Evolutionary conservation across 1,140 invertebrate species (phyloP), one percentile per base, ranked within the genome.

Genomic region (Plectus sambesii): DNA sequence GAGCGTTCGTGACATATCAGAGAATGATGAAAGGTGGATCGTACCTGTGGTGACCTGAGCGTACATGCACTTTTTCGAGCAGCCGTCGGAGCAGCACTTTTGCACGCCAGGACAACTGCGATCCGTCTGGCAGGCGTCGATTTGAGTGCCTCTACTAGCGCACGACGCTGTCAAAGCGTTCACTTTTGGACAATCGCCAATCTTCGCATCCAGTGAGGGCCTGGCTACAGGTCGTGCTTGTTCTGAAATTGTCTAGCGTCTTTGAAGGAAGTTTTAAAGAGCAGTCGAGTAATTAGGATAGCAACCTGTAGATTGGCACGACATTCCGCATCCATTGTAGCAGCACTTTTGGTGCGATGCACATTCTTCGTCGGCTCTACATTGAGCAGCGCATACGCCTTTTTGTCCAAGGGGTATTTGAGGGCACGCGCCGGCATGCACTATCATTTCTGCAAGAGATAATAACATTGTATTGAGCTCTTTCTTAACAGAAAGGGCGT

Each of bases 1-100:
- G n/a, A n/a, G n/a, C n/a, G n/a, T n/a, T n/a, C n/a, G n/a, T n/a
- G n/a, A n/a, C n/a, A n/a, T n/a, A n/a, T n/a, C n/a, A n/a, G n/a
- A n/a, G n/a, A n/a, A n/a, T n/a, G n/a, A n/a, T n/a, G n/a, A n/a
- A n/a, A n/a, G n/a, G n/a, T n/a, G n/a, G n/a, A n/a, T n/a, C n/a
- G n/a, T n/a, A n/a, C n/a, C 55, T 9, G 60, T 65, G 1, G 51
- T 63, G 12, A 35, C 22, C n/a, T 62, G 44, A 9, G 61, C 45
- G 43, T 45, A 63, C 15, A 51, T 27, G 44, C 61, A 62, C 37
- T 47, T 58, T 30, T 47, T 52, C 20, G 36, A 51, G 36, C 61
- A 62, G 9, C 61, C 61, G 47, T 62, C 58, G 12, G 47, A 58
- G 39, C 61, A 65, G 43, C 62, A 62, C 41, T 64, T 63, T 17